Evolutionary conservation across 2,113 vertebrate species (phyloP).

Genomic region (Calyptommatus sinebrachiatus): DNA sequence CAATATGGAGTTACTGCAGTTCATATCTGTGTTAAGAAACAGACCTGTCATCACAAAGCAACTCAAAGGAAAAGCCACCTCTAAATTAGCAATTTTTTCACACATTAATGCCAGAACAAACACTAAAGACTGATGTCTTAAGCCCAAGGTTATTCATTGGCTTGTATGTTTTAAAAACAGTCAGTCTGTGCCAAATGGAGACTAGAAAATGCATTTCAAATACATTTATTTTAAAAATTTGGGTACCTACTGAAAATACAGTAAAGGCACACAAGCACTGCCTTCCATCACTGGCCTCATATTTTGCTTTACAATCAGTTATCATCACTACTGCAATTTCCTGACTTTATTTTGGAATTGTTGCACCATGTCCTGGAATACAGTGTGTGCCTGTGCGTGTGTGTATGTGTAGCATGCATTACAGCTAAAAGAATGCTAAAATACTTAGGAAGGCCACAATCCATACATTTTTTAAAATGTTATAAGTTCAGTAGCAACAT

Average conservation of each 20-base stretch:
- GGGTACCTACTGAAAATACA: too few relatives aligned
- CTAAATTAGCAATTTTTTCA: slow-evolving; percentile 30
- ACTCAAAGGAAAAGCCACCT: slow-evolving; percentile 47
- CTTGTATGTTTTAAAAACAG: slow-evolving; percentile 10
- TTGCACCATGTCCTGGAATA: too few relatives aligned
- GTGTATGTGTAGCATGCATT: neutral
- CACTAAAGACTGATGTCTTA: neutral
- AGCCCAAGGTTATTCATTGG: neutral
- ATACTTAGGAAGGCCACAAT: neutral
- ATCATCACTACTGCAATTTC: too few relatives aligned
- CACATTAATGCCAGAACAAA: slow-evolving; percentile 15
- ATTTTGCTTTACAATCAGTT: too few relatives aligned
- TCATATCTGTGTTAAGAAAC: slow-evolving; percentile 82
- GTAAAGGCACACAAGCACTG: too few relatives aligned
- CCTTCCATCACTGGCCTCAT: too few relatives aligned
- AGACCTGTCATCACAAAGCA: slow-evolving; percentile 78
- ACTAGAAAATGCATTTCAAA: neutral
- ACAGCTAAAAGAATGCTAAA: neutral
- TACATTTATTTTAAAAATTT: slow-evolving; percentile 3
- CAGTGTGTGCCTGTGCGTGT: too few relatives aligned
- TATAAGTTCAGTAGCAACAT: neutral
- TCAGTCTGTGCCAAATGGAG: neutral
- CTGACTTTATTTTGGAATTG: too few relatives aligned
- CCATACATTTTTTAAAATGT: neutral
- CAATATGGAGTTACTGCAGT: slow-evolving; percentile 75